A percentile compares a stretch with the other conserved stretches of the same genome.
phyloP scores from a whole-genome alignment of 1,140 invertebrate species.

The Sipha flava region DNA sequence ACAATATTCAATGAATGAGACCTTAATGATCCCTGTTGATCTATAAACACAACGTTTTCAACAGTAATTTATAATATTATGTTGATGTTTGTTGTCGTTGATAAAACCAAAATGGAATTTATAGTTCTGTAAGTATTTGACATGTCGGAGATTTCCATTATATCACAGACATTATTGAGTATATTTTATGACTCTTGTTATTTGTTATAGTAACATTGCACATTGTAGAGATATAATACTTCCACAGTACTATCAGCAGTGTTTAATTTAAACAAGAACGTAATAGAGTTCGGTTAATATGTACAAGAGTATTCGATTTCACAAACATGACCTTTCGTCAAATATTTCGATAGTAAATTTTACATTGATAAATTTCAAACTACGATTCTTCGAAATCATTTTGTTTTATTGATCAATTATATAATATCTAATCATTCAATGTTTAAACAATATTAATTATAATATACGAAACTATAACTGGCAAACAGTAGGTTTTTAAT shows the following conservation, averaged over 20 bases:
- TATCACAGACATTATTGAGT: not conserved
- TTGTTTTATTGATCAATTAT: too few species aligned
- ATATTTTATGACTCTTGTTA: not conserved
- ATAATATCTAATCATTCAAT: too few species aligned
- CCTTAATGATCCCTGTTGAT: not conserved
- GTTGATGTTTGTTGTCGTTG: not conserved
- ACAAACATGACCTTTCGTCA: not conserved
- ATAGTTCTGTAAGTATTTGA: not conserved
- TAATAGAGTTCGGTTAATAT: not conserved
- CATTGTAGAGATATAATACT: too few species aligned
- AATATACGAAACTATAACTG: too few species aligned
- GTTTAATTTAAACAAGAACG: not conserved
- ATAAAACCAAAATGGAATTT: not conserved
- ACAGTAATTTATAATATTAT: not conserved
- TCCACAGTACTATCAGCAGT: not conserved
- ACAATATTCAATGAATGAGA: not conserved
- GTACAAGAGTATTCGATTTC: not conserved
- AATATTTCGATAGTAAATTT: not conserved
- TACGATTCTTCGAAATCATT: not conserved
- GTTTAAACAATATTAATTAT: too few species aligned
- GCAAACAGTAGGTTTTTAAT: too few species aligned
- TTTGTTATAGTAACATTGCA: not conserved
- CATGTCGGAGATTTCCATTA: not conserved
- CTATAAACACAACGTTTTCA: not conserved
- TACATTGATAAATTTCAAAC: not conserved